phyloP scores from a whole-genome alignment of 2,113 vertebrate species.

The Labeo catla region DNA sequence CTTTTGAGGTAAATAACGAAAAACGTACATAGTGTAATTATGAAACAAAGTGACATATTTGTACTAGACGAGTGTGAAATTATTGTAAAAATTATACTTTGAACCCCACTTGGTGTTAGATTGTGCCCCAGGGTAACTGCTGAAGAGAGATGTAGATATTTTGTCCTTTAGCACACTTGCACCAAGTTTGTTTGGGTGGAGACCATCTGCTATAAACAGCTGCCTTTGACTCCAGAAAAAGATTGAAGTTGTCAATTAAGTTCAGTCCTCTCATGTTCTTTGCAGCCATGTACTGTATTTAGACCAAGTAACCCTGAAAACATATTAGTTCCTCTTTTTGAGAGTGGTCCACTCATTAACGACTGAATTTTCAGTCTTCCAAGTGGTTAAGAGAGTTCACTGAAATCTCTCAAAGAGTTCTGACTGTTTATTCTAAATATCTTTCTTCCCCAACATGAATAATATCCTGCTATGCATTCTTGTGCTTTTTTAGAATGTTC shows the following conservation, averaged over 20 bases:
- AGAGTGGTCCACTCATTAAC: not conserved
- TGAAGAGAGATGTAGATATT: not conserved
- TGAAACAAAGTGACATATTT: too few species aligned
- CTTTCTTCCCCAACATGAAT: not conserved
- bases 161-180: not conserved
- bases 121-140: too few species aligned
- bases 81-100: too few species aligned
- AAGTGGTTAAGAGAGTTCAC: not conserved
- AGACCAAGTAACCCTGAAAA: too few species aligned
- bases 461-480: not conserved
- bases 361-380: not conserved
- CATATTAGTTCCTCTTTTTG: not conserved
- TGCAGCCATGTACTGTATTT: too few species aligned
- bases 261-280: not conserved
- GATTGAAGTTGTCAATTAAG: too few species aligned
- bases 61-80: too few species aligned
- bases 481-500: not conserved
- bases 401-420: not conserved
- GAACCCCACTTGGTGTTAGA: too few species aligned
- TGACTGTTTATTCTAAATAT: not conserved
- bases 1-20: too few species aligned
- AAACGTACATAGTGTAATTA: too few species aligned
- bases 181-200: not conserved
- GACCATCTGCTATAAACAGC: not conserved
- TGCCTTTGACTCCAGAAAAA: not conserved